phyloP scores from a whole-genome alignment of 2,797 vertebrate genomes.

The Cryptoprocta ferox region DNA sequence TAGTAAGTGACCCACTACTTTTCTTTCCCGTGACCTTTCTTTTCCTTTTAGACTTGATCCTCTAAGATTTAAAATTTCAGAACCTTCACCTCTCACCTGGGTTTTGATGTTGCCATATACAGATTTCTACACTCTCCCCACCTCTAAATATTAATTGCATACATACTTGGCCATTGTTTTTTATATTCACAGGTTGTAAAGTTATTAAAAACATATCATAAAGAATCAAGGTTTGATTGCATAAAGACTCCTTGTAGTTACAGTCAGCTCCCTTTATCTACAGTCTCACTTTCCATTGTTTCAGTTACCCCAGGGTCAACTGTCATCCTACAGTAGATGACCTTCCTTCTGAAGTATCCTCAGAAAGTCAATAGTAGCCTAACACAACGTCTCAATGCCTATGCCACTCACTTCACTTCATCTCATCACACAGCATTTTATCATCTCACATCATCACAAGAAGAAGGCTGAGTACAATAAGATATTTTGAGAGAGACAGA shows the following conservation, averaged over 20 bases:
- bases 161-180: conserved; percentile 45
- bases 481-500: not conserved
- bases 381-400: not conserved
- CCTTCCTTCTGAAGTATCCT: not conserved
- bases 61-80: not conserved
- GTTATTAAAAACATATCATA: conserved; percentile 35
- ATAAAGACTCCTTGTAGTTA: not conserved
- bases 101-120: not conserved
- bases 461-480: not conserved
- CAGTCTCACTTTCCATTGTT: not conserved
- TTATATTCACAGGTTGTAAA: conserved; percentile 33
- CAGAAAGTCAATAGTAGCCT: not conserved
- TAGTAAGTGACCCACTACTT: not conserved
- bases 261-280: not conserved
- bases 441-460: not conserved
- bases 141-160: conserved; percentile 25
- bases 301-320: not conserved
- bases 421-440: not conserved
- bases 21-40: not conserved
- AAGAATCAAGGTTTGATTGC: not conserved
- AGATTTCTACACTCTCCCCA: not conserved
- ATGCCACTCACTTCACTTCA: not conserved
- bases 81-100: not conserved
- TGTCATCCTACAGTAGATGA: not conserved
- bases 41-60: not conserved